Conservation (phyloP, 2,113 vertebrate genomes). For the Carettochelys insculpta region DNA sequence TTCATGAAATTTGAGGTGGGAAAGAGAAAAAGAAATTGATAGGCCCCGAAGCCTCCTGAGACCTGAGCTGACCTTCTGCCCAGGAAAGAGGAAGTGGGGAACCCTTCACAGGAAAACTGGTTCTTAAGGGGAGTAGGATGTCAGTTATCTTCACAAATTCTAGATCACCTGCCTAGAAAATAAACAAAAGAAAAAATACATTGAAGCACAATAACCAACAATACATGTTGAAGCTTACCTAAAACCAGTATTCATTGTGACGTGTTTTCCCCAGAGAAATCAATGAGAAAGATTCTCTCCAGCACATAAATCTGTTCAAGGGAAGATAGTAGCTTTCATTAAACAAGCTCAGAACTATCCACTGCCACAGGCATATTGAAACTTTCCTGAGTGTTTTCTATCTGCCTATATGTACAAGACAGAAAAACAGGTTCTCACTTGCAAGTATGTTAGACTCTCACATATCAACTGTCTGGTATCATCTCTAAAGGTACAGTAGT, state of each 20-base stretch:
- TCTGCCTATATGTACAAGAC: neutral
- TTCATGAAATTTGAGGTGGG: neutral
- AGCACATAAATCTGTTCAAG: neutral
- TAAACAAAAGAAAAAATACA: neutral
- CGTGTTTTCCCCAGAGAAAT: neutral
- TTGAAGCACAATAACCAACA: neutral
- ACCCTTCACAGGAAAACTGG: neutral
- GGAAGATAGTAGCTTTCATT: neutral
- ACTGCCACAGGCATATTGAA: neutral
- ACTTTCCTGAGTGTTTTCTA: accelerated
- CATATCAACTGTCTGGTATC: neutral
- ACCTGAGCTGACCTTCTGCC: neutral
- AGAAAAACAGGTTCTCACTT: neutral
- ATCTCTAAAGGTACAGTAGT: neutral
- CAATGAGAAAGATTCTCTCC: neutral
- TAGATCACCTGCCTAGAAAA: neutral
- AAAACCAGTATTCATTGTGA: neutral
- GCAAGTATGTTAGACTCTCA: neutral
- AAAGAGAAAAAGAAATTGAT: neutral
- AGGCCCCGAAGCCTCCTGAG: neutral
- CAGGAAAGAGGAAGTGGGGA: neutral
- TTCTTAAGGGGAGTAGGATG: neutral
- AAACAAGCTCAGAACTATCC: neutral
- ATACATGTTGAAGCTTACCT: neutral
- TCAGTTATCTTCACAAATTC: neutral